Evolutionary conservation across 1,140 invertebrate species (phyloP), one percentile per base, ranked within the genome.

Genomic region (Uloborus diversus): DNA sequence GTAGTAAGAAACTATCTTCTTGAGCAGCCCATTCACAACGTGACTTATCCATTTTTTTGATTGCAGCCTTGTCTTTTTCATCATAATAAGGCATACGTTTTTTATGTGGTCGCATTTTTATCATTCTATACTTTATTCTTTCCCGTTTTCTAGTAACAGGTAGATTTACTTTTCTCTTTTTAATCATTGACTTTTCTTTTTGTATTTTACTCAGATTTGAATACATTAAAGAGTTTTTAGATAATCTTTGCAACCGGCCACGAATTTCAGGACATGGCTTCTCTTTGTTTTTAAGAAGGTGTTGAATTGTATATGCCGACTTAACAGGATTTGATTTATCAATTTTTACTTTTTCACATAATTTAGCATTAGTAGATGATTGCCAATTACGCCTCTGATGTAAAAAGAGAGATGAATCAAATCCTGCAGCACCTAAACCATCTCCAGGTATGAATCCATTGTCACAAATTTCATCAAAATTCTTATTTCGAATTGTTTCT

Each of bases 371-470:
- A 17, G 5, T 25, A 30, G 61, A 27, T 35, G 49, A 20, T 25
- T 61, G 20, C 93, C 93, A 94, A 82, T 92, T 93, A 5, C 91
- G 87, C 81, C 91, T 90, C 1, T 92, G 85, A 85, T 93, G 91
- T 5, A 90, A 84, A 85, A 90, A 94, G 35, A 94, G 86, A 1
- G 89, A 86, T 0, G 92, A 92, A 85, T 93, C 92, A 0, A 93
- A 86, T 5, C 93, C 93, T 53, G 89, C 92, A 4, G 93, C 92
- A 1, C 93, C 93, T 71, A 88, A 86, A 7, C 87, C 87, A 86
- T 94, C 93, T 1, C 93, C 93, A 1, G 93, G 93, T 30, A 94
- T 86, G 20, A 86, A 82, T 3, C 92, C 92, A 32, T 83, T 86
- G 81, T 93, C 91, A 0, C 79, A 27, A 17, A 90, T 89, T 82